These are phyloP conservation scores for Paramormyrops hopkinsi DNA, from an alignment of 2,797 vertebrate genomes.

Conservation along the genomic window DNA sequence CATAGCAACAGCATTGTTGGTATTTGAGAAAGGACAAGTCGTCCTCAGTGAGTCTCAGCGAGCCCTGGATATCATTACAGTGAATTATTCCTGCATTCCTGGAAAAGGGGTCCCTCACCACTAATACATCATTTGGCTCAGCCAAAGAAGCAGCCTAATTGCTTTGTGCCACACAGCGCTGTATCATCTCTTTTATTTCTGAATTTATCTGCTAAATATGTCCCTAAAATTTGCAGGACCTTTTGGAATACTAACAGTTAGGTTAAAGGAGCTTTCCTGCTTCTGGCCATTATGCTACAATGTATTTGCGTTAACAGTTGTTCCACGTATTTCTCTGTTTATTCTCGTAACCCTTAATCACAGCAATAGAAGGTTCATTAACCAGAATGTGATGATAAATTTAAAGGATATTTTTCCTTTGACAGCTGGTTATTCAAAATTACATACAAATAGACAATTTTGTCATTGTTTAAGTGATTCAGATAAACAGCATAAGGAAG, in stretches of 20 bases:
- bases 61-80: conserved; percentile 16
- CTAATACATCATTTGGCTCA: conserved; percentile 1
- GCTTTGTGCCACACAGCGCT: background rate
- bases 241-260: background rate
- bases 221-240: background rate
- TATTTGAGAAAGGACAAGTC: background rate
- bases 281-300: background rate
- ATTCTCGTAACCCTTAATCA: background rate
- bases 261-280: background rate
- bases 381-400: background rate
- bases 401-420: background rate
- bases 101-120: conserved; percentile 10
- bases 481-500: background rate
- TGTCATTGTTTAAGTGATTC: background rate
- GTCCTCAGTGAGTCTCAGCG: background rate
- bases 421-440: background rate
- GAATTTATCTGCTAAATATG: background rate
- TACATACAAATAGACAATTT: background rate
- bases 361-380: background rate
- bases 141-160: background rate
- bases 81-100: conserved; percentile 18
- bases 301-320: background rate
- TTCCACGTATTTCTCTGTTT: background rate
- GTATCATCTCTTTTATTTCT: background rate
- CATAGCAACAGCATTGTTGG: background rate